Evolutionary conservation across 2,888 invertebrate species (phyloP), one percentile per base, ranked within the genome.

Genomic region (Saturnia pavonia): DNA sequence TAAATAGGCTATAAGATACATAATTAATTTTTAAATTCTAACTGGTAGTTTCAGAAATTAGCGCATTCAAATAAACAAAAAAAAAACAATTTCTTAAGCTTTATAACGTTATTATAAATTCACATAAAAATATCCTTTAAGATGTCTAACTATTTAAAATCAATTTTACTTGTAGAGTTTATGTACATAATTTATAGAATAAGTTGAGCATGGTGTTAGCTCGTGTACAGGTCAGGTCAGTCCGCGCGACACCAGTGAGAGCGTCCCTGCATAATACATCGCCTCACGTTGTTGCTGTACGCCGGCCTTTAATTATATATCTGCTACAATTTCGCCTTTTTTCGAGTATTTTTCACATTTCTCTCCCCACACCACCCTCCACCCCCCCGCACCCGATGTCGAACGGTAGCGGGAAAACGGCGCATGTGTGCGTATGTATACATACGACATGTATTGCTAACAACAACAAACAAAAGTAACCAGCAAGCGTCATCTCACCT

Each of bases 271-370:
- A 93, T 94, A 92, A 93, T 91, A 93, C 92, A 94, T 93, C 88
- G 90, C 85, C 79, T 84, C 86, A 86, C 91, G 88, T 85, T 85
- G 89, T 85, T 86, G 84, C 91, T 91, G 91, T 92, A 92, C 91
- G 89, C 86, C 83, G 88, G 91, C 86, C 92, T 93, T 94, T 94
- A 94, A 94, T 94, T 94, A 93, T 94, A 94, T 94, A 94, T 94
- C 93, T 94, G 94, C 92, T 92, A 93, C 94, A 93, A 93, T 93
- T 94, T 93, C 90, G 91, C 90, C 92, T 94, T 94, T 94, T 94
- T 94, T 94, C 92, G 94, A 93, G 94, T 94, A 94, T 94, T 94
- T 94, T 94, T 94, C 94, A 94, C 94, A 93, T 93, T 93, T 93
- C 88, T 83, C 84, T 88, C 89, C 91, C 90, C 80, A 78, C 87